phyloP scores from a whole-genome alignment of 2,888 invertebrate species.

The Eristalinus sepulchralis region DNA sequence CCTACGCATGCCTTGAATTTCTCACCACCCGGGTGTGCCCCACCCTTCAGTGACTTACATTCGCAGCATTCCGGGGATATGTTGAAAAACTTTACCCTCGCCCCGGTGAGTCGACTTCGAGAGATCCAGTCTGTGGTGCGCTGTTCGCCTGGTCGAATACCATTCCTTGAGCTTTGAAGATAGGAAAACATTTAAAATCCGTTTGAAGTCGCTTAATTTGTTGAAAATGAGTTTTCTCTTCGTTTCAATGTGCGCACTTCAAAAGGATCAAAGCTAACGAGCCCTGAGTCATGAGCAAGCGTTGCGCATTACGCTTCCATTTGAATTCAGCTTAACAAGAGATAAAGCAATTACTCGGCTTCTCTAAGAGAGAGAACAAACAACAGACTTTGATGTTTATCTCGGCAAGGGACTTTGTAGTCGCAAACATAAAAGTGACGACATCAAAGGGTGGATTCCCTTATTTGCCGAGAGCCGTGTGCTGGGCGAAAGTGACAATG shows the following conservation, averaged over 20 bases:
- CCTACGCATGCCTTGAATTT: slow-evolving; percentile 65
- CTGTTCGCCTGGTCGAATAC: slow-evolving; percentile 78
- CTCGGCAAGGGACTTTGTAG: slow-evolving; percentile 22
- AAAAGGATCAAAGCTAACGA: slow-evolving; percentile 56
- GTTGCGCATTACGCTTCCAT: background rate
- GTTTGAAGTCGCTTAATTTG: slow-evolving; percentile 76
- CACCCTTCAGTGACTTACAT: background rate
- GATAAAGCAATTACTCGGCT: background rate
- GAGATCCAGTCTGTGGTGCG: slow-evolving; percentile 10
- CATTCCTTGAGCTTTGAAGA: slow-evolving; percentile 80
- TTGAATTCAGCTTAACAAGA: background rate
- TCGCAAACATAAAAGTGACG: background rate
- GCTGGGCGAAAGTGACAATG: slow-evolving; percentile 23
- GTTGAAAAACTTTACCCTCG: background rate
- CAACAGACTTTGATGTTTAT: slow-evolving; percentile 44
- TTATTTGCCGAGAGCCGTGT: background rate
- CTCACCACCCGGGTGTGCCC: background rate
- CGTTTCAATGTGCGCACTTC: slow-evolving; percentile 8
- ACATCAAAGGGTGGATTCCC: background rate
- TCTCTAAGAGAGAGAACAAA: slow-evolving; percentile 51
- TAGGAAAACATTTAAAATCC: slow-evolving; percentile 76
- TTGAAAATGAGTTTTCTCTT: slow-evolving; percentile 49
- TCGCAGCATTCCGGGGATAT: background rate
- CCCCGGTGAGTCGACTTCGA: background rate
- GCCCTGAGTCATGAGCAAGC: background rate